Percentiles rank a stretch among this genome's conserved stretches.
Conservation (phyloP, 1,140 invertebrate genomes). For the Euura lappo region DNA sequence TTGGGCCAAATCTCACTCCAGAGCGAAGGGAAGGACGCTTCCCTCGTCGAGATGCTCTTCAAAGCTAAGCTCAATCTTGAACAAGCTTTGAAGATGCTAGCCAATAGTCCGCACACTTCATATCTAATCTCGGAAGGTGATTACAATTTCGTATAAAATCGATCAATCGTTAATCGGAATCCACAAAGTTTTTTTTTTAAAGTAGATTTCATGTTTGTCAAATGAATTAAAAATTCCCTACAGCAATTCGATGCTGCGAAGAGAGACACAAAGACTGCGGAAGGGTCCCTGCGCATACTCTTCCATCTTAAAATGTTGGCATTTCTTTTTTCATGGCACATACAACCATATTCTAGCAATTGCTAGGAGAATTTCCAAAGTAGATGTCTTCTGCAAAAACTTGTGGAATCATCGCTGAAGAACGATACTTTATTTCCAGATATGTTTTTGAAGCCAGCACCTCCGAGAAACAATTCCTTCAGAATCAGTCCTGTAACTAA, state of each 20-base stretch:
- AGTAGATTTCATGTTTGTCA: no score
- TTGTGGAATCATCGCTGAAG: neutral
- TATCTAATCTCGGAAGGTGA: neutral
- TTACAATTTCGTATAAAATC: neutral
- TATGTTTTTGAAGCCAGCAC: neutral
- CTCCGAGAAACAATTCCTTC: neutral
- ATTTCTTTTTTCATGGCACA: no score
- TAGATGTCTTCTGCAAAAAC: no score
- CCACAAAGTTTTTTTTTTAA: no score
- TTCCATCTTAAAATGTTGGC: no score
- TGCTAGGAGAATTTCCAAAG: no score
- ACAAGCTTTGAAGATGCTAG: constrained; percentile 31
- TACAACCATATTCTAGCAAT: no score
- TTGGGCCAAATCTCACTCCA: constrained; percentile 34
- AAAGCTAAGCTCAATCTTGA: constrained; percentile 33
- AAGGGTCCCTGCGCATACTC: no score
- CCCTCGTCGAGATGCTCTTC: constrained; percentile 31
- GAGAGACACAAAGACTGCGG: no score
- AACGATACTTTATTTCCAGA: neutral
- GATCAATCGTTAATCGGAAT: no score
- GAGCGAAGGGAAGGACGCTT: constrained; percentile 28
- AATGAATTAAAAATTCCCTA: no score
- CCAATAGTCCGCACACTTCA: neutral
- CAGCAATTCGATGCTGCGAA: no score
- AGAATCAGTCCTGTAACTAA: neutral